These are phyloP conservation scores for Danaus melanippus DNA, from an alignment of 1,140 invertebrate genomes.

Conservation along the genomic window DNA sequence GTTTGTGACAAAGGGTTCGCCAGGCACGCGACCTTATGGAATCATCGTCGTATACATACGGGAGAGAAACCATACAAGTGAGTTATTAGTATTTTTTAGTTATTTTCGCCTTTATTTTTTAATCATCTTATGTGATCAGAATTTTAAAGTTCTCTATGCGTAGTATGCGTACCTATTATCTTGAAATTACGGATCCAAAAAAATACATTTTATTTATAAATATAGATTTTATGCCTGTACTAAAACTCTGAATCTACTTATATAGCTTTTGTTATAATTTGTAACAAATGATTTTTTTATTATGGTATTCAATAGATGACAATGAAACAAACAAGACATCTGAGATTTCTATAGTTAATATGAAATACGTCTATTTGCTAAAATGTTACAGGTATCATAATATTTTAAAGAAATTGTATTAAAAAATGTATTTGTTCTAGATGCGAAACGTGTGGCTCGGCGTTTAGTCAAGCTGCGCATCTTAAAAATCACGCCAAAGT, in stretches of 20 bases:
- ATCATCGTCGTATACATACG: conserved; percentile 95
- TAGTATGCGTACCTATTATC: too few relatives aligned
- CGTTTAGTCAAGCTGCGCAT: conserved; percentile 90
- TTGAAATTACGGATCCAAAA: too few relatives aligned
- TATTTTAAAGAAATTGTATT: conserved; percentile 1
- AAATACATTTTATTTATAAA: too few relatives aligned
- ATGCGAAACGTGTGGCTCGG: conserved; percentile 87
- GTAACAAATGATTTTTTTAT: too few relatives aligned
- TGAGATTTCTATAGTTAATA: too few relatives aligned
- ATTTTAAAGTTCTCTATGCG: too few relatives aligned
- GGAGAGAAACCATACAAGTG: conserved; percentile 89
- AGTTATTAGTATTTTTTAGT: conserved; percentile 15
- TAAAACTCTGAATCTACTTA: background rate
- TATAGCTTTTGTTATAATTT: too few relatives aligned
- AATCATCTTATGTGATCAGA: too few relatives aligned
- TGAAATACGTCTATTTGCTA: too few relatives aligned
- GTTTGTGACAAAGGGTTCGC: conserved; percentile 93
- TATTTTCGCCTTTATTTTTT: too few relatives aligned
- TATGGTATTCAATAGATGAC: too few relatives aligned
- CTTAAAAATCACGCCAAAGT: conserved; percentile 89
- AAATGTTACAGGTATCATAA: conserved; percentile 2
- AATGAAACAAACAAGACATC: too few relatives aligned
- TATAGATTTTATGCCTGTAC: background rate
- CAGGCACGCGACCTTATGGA: conserved; percentile 89
- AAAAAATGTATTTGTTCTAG: conserved; percentile 37